A percentile compares a stretch with the other conserved stretches of the same genome.
phyloP scores from a whole-genome alignment of 2,797 vertebrate species.

The Aeoliscus strigatus region DNA sequence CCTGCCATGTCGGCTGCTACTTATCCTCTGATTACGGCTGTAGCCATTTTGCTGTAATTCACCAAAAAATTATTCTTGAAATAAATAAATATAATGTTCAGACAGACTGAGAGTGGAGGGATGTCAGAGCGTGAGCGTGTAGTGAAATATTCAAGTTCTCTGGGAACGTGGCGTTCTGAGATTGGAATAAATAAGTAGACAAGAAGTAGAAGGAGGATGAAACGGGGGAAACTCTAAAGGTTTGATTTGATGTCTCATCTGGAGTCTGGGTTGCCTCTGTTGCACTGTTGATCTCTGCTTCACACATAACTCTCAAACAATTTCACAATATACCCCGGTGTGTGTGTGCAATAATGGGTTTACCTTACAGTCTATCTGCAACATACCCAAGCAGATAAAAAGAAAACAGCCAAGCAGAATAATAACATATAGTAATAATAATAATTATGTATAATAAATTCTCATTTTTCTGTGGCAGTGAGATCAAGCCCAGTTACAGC shows the following conservation, averaged over 20 bases:
- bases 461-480: no score
- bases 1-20: conserved; percentile 76
- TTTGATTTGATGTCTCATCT: conserved; percentile 50
- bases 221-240: conserved; percentile 33
- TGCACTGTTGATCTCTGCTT: conserved; percentile 40
- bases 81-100: conserved; percentile 66
- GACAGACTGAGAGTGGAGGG: conserved; percentile 22
- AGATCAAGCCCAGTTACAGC: no score
- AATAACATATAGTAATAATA: no score
- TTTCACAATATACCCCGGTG: no score
- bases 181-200: conserved; percentile 66
- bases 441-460: no score
- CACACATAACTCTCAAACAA: conserved; percentile 40
- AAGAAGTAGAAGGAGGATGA: conserved; percentile 34
- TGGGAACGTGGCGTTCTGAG: conserved; percentile 62
- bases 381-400: no score
- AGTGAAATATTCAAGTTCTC: conserved; percentile 65
- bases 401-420: no score
- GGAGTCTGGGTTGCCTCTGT: conserved; percentile 26
- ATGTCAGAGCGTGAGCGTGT: conserved; percentile 22
- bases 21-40: conserved; percentile 78
- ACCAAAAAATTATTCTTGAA: conserved; percentile 67
- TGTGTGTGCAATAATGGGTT: no score
- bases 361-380: no score
- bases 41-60: conserved; percentile 72